Evolutionary conservation across 1,140 invertebrate genomes (phyloP).

Genomic region (Parapsyche elsis): DNA sequence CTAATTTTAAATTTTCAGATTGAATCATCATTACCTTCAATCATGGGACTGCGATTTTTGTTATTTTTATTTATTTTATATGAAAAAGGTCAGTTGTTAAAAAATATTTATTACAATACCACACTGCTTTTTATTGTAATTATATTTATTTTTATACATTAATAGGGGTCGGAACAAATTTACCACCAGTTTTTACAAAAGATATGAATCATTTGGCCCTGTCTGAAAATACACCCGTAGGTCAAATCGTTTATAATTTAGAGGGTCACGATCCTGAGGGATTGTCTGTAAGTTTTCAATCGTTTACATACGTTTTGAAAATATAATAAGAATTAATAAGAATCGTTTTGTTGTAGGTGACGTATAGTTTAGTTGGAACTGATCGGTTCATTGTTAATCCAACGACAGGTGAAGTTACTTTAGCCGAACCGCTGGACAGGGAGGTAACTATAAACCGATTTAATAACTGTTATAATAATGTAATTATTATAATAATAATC

Average conservation of each 20-base stretch:
- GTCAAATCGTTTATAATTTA: conserved; percentile 78
- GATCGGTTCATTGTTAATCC: conserved; percentile 83
- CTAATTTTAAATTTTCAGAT: background rate
- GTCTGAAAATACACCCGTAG: conserved; percentile 81
- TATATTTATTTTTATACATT: background rate
- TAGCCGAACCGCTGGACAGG: conserved; percentile 82
- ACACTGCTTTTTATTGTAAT: background rate
- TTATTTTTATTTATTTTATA: conserved; percentile 15
- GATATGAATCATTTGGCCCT: conserved; percentile 81
- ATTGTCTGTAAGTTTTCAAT: conserved; percentile 60
- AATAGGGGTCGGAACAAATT: conserved; percentile 64
- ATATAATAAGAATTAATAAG: background rate
- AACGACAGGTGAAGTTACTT: conserved; percentile 80
- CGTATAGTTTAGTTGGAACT: conserved; percentile 82
- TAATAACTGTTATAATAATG: conserved; percentile 5
- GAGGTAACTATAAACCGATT: conserved; percentile 71
- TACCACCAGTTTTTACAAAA: conserved; percentile 75
- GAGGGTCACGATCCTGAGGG: conserved; percentile 84
- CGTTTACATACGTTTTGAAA: background rate
- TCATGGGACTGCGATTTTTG: conserved; percentile 1
- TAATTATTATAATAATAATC: background rate
- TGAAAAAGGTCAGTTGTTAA: conserved; percentile 15
- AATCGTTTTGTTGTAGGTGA: conserved; percentile 61
- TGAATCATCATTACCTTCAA: background rate
- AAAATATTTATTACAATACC: background rate